Conservation (phyloP, 2,888 invertebrate species). For the Leptogaster cylindrica region DNA sequence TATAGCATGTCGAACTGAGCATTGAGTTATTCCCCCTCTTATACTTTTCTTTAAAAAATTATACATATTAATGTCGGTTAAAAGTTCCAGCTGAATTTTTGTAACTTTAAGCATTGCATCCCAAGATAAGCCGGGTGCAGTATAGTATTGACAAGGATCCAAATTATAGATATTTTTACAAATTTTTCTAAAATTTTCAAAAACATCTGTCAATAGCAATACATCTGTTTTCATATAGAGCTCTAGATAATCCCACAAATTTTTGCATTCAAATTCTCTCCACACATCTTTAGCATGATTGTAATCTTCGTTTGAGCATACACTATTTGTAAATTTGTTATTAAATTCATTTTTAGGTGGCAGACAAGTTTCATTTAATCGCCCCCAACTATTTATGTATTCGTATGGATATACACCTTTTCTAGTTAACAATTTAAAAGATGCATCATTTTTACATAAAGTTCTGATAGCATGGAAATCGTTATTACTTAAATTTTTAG, state of each 20-base stretch:
- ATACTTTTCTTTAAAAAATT: slow-evolving; percentile 51
- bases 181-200: too few relatives aligned
- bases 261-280: slow-evolving; percentile 51
- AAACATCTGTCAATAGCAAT: too few relatives aligned
- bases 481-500: neutral
- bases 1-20: too few relatives aligned
- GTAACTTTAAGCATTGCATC: neutral
- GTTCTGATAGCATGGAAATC: too few relatives aligned
- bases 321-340: slow-evolving; percentile 47
- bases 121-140: too few relatives aligned
- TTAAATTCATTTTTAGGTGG: too few relatives aligned
- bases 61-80: neutral
- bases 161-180: too few relatives aligned
- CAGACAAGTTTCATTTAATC: slow-evolving; percentile 48
- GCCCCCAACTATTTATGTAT: slow-evolving; percentile 48
- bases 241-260: slow-evolving; percentile 54
- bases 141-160: too few relatives aligned
- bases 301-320: slow-evolving; percentile 50
- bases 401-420: slow-evolving; percentile 55
- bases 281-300: slow-evolving; percentile 54
- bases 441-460: too few relatives aligned
- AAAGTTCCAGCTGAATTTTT: neutral
- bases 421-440: slow-evolving; percentile 47
- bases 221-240: slow-evolving; percentile 52
- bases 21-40: slow-evolving; percentile 53